Evolutionary conservation across 2,113 vertebrate genomes (phyloP), one percentile per base, ranked within the genome.

Genomic region (Charina bottae): DNA sequence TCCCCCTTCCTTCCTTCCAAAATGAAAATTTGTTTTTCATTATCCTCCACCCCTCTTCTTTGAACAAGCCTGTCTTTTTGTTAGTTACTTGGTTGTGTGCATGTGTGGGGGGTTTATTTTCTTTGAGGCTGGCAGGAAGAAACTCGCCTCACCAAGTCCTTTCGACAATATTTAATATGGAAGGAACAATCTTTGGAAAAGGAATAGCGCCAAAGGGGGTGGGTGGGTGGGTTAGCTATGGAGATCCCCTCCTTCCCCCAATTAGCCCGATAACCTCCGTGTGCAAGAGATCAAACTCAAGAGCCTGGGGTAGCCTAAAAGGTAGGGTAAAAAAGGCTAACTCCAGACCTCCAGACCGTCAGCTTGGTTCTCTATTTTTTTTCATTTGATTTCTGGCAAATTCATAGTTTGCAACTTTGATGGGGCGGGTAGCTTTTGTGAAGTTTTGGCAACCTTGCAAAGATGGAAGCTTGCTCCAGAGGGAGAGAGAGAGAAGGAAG

Each of bases 21-120:
- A 96, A 92, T n/a, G 1, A 93, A 95, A 94, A 95, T 97, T 96
- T 97, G 97, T 92, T 97, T 97, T 94, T 93, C 96, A 97, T 97
- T 97, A 97, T 94, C 92, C 93, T 92, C 19, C 94, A 89, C 91
- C 58, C 93, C 0, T 9, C 89, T 84, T 91, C 93, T 95, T 93
- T 93, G 96, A 96, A 95, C 94, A 42, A 42, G 94, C 95, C 94
- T 96, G 93, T 95, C 96, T 93, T 97, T 97, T 97, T 94, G 93
- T 95, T 93, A 87, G 33, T 59, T 10, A 89, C 83, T 26, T 53
- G 62, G 26, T 3, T 53, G 49, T 95, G 94, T 95, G 93, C 93
- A 83, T 87, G 33, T 17, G 5, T 1, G 64, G 1, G 28, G 12
- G 28, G 64, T 28, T 0, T 28, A 72, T 33, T 68, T 68, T 68